These are phyloP conservation scores for Rhabdophis nuchalis DNA, from an alignment of 2,797 vertebrate genomes.

Conservation along the genomic window DNA sequence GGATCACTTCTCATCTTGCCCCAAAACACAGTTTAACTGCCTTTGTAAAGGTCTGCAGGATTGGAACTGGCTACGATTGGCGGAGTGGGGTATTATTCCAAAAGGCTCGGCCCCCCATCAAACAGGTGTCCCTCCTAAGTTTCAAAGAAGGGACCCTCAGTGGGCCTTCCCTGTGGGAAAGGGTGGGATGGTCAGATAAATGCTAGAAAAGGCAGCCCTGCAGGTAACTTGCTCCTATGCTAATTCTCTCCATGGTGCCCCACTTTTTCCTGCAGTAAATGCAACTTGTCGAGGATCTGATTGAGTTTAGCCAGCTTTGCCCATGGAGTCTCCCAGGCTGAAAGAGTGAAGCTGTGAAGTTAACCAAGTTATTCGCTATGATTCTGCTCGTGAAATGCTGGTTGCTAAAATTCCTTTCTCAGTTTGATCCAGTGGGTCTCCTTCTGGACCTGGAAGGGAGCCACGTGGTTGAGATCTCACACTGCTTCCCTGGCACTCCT, in stretches of 20 bases:
- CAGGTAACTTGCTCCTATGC: background rate
- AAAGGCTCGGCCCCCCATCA: background rate
- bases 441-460: background rate
- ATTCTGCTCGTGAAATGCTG: background rate
- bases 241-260: background rate
- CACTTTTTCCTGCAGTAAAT: background rate
- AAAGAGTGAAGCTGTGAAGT: background rate
- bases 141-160: background rate
- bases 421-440: background rate
- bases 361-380: background rate
- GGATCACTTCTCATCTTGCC: background rate
- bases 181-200: background rate
- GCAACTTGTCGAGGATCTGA: background rate
- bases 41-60: background rate
- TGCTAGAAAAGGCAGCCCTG: background rate
- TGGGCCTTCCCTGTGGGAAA: background rate
- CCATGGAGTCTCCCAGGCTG: background rate
- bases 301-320: background rate
- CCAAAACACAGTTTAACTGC: background rate
- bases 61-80: background rate
- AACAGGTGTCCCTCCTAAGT: background rate
- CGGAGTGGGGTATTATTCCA: background rate
- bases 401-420: background rate
- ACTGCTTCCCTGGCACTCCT: background rate
- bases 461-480: background rate